Percentiles rank a stretch among this genome's conserved stretches.
Conservation (phyloP, 2,797 vertebrate genomes). For the Pangasius larnaudii region DNA sequence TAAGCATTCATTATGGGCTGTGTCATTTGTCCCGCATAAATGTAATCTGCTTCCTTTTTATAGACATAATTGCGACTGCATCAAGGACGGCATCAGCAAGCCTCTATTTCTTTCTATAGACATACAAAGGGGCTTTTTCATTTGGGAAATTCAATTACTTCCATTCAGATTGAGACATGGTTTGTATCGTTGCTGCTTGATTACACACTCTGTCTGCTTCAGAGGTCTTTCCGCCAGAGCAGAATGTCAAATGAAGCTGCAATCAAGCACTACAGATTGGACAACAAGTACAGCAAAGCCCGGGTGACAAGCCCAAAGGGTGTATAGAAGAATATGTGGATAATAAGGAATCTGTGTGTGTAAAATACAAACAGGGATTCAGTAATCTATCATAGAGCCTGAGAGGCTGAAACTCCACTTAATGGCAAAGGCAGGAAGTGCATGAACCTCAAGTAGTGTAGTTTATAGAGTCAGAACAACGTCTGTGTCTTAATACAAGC, state of each 20-base stretch:
- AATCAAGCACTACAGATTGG: slow-evolving; percentile 11
- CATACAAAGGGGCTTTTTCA: slow-evolving; percentile 58
- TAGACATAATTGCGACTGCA: slow-evolving; percentile 58
- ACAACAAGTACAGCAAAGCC: slow-evolving; percentile 31
- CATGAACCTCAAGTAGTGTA: background rate
- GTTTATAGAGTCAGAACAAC: background rate
- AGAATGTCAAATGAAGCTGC: slow-evolving; percentile 34
- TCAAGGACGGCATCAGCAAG: slow-evolving; percentile 47
- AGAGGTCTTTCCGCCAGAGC: slow-evolving; percentile 38
- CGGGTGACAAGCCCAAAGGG: background rate
- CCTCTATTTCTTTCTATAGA: slow-evolving; percentile 42
- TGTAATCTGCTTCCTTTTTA: slow-evolving; percentile 54
- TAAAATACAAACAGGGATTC: background rate
- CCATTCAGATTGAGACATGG: slow-evolving; percentile 49
- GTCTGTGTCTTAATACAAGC: background rate
- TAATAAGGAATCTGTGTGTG: background rate
- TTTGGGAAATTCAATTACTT: slow-evolving; percentile 59
- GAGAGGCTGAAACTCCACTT: background rate
- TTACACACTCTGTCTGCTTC: slow-evolving; percentile 40
- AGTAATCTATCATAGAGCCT: background rate
- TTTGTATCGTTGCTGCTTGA: slow-evolving; percentile 44
- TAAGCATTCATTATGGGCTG: slow-evolving; percentile 41
- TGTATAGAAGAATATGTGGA: slow-evolving; percentile 5
- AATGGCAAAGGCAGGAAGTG: background rate
- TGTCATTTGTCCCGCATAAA: slow-evolving; percentile 41